These are phyloP conservation scores for Brachionus plicatilis DNA, from an alignment of 1,140 invertebrate species.

Conservation along the genomic window DNA sequence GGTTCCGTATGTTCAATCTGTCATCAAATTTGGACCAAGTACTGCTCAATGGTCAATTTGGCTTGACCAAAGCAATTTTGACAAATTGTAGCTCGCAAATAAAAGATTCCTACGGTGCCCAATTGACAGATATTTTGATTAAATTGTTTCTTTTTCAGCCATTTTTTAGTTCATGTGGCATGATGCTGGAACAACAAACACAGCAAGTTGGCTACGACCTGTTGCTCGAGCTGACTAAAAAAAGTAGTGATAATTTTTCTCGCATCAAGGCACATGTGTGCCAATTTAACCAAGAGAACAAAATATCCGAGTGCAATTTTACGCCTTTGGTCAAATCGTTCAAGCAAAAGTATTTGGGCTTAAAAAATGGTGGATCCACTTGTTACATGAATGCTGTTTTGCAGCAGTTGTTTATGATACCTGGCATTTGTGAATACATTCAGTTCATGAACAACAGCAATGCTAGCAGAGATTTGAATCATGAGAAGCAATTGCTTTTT, in stretches of 20 bases:
- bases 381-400: conserved; percentile 99
- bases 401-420: conserved; percentile 67
- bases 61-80: conserved; percentile 55
- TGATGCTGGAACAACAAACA: neutral
- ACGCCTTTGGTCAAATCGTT: conserved; percentile 41
- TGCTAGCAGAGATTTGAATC: conserved; percentile 43
- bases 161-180: neutral
- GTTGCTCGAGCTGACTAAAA: conserved; percentile 55
- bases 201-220: conserved; percentile 56
- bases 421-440: conserved; percentile 50
- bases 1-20: conserved; percentile 58
- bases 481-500: conserved; percentile 65
- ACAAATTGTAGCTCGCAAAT: conserved; percentile 49
- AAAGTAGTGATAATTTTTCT: conserved; percentile 51
- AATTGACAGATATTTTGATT: conserved; percentile 52
- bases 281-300: conserved; percentile 57
- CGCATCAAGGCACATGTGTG: conserved; percentile 53
- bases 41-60: conserved; percentile 58
- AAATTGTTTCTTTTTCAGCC: conserved; percentile 57
- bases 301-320: conserved; percentile 59
- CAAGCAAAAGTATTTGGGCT: conserved; percentile 48
- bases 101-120: neutral
- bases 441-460: conserved; percentile 39
- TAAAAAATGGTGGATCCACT: conserved; percentile 71
- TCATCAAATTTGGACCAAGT: conserved; percentile 55